These are phyloP conservation scores for Enteromius trimaculatus DNA, from an alignment of 2,797 vertebrate species.

Conservation along the genomic window DNA sequence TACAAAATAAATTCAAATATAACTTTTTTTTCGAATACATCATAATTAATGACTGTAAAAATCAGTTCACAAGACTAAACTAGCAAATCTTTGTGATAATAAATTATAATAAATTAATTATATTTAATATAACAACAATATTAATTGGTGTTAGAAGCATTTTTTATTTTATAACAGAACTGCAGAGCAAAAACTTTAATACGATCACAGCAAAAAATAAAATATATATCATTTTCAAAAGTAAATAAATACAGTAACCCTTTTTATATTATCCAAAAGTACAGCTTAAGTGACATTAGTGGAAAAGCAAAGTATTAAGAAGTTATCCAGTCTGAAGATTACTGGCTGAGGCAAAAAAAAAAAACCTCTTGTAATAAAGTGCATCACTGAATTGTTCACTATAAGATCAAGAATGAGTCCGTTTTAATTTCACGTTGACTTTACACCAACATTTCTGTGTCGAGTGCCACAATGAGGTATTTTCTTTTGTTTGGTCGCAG, in stretches of 20 bases:
- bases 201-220: not conserved
- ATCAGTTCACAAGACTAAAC: not conserved
- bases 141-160: not conserved
- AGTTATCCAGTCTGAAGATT: not conserved
- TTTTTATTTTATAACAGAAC: not conserved
- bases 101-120: not conserved
- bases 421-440: conserved; percentile 15
- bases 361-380: not conserved
- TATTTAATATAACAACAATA: not conserved
- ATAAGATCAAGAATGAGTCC: not conserved
- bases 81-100: not conserved
- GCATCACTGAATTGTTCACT: not conserved
- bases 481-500: conserved; percentile 64
- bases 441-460: conserved; percentile 47
- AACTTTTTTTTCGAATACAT: too few species aligned
- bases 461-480: conserved; percentile 15
- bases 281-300: not conserved
- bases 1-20: not conserved
- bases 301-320: not conserved
- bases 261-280: not conserved
- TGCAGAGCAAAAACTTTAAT: not conserved
- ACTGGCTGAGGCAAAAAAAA: too few species aligned
- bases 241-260: not conserved
- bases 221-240: too few species aligned
- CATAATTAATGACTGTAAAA: not conserved